Percentiles rank a stretch among this genome's conserved stretches.
phyloP scores from a whole-genome alignment of 2,888 invertebrate genomes.

The Boloria selene region DNA sequence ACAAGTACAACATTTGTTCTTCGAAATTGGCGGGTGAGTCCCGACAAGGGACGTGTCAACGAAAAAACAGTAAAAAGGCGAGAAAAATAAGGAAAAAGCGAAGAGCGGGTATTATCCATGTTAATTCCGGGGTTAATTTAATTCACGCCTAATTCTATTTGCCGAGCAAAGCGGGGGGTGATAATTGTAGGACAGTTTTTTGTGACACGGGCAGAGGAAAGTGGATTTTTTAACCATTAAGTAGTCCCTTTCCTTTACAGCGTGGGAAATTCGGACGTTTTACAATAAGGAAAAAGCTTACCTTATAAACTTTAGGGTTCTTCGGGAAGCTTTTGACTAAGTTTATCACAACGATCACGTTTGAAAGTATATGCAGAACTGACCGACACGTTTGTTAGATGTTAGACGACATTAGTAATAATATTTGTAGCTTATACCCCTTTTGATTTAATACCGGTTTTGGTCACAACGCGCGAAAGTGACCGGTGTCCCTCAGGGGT shows the following conservation, averaged over 20 bases:
- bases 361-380: slow-evolving; percentile 61
- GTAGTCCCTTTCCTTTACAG: slow-evolving; percentile 43
- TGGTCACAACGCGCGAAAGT: slow-evolving; percentile 58
- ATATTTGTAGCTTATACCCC: slow-evolving; percentile 61
- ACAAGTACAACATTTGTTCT: slow-evolving; percentile 46
- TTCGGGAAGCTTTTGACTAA: slow-evolving; percentile 42
- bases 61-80: slow-evolving; percentile 62
- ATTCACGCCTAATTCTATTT: slow-evolving; percentile 82
- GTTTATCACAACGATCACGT: slow-evolving; percentile 50
- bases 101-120: slow-evolving; percentile 78
- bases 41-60: slow-evolving; percentile 55
- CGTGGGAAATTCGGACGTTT: slow-evolving; percentile 58
- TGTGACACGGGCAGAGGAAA: slow-evolving; percentile 55
- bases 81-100: slow-evolving; percentile 70
- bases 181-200: slow-evolving; percentile 78
- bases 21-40: slow-evolving; percentile 59
- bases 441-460: slow-evolving; percentile 69
- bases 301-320: slow-evolving; percentile 32
- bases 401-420: slow-evolving; percentile 54
- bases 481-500: slow-evolving; percentile 78
- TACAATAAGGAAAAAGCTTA: slow-evolving; percentile 11
- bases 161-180: slow-evolving; percentile 77
- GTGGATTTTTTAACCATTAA: slow-evolving; percentile 51
- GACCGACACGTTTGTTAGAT: slow-evolving; percentile 59
- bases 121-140: slow-evolving; percentile 80